Evolutionary conservation across 2,888 invertebrate species (phyloP), one percentile per base, ranked within the genome.

Genomic region (Drosophila barbarae): DNA sequence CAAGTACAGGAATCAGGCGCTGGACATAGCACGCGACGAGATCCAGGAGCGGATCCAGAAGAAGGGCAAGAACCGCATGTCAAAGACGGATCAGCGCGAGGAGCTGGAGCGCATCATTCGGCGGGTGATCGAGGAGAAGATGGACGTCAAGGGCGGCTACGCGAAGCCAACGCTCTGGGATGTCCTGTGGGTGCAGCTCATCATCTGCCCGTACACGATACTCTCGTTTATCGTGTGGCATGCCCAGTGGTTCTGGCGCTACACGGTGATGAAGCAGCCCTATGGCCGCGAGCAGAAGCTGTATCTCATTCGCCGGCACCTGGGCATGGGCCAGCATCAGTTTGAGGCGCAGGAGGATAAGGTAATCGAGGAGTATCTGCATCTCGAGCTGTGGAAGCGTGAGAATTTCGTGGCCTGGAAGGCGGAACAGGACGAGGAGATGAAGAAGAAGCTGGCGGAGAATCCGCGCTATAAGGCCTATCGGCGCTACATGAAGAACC

Each of bases 111-210:
- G 91, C 63, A 92, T 96, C 38, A 94, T 98, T 56, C 92, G 94
- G 69, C 92, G 93, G 87, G 93, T 98, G 3, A 94, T 98, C 61
- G 96, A 95, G 89, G 94, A 97, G 74, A 97, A 97, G 86, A 95
- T 98, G 94, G 97, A 97, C 85, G 97, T 98, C 47, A 93, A 96
- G 87, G 98, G 98, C 18, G 96, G 96, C 1, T 97, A 97, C 89
- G 95, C 96, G 0, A 96, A 96, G 86, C 97, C 97, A 0, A 93
- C 92, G 53, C 88, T 95, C 21, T 86, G 90, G 51, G 95, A 97
- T 88, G 92, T 97, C 9, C 90, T 98, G 8, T 96, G 96, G 95
- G 90, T 97, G 52, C 96, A 97, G 89, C 86, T 97, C 21, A 90
- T 96, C 34, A 91, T 96, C 23, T 91, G 93, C 23, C 98, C 98